Conservation (phyloP, 30 jellyfish, hydroid and myxozoan species). For the Hydractinia echinata region DNA sequence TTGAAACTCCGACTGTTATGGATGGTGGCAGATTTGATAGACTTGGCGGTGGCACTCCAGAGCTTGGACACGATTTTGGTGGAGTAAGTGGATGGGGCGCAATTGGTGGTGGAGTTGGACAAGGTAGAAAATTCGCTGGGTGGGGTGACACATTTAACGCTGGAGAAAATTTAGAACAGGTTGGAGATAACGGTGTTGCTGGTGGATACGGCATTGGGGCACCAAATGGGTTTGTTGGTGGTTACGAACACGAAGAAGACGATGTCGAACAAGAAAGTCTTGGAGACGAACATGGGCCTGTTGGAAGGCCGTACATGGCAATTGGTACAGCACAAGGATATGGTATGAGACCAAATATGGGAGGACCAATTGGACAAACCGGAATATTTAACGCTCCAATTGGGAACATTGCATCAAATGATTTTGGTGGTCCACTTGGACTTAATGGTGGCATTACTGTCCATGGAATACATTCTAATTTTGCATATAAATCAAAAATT, state of each 20-base stretch:
- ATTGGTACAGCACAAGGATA: conserved; percentile 16
- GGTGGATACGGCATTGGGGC: conserved; percentile 17
- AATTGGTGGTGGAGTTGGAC: conserved; percentile 28
- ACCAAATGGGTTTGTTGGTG: conserved; percentile 24
- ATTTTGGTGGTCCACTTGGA: conserved; percentile 22
- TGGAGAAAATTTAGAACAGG: conserved; percentile 13
- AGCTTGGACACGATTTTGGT: conserved; percentile 43
- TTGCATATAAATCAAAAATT: conserved; percentile 31
- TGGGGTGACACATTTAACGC: conserved; percentile 3
- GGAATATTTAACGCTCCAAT: background rate
- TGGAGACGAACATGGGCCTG: conserved; percentile 30
- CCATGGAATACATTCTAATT: conserved; percentile 17
- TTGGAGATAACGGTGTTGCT: conserved; percentile 38
- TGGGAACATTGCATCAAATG: background rate
- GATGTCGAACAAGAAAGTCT: conserved; percentile 14
- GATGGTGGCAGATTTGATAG: conserved; percentile 45
- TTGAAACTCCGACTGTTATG: background rate
- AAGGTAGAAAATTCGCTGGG: conserved; percentile 16
- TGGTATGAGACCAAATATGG: conserved; percentile 11
- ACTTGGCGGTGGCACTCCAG: conserved; percentile 43
- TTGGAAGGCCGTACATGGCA: conserved; percentile 2
- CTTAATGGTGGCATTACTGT: conserved; percentile 20
- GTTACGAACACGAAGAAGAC: conserved; percentile 37
- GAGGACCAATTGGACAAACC: conserved; percentile 14
- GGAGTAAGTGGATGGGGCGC: conserved; percentile 38